Conservation (phyloP, 1,140 invertebrate genomes). For the Euura saliciscinereae region DNA sequence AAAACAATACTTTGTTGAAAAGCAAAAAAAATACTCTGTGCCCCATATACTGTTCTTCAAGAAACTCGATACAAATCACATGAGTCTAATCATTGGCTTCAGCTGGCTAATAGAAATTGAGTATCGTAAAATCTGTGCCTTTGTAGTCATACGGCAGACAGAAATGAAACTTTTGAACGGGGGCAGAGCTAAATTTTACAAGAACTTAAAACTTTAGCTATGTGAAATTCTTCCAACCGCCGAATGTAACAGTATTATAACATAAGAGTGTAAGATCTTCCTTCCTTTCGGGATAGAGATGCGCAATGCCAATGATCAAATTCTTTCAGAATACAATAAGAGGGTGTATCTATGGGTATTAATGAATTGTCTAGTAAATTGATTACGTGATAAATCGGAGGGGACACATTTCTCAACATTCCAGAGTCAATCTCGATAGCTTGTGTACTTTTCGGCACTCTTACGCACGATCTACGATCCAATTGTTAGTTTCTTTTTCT, state of each 20-base stretch:
- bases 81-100: no score
- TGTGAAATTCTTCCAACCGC: no score
- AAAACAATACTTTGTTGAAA: not conserved
- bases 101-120: no score
- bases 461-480: not conserved
- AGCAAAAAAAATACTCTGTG: not conserved
- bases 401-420: not conserved
- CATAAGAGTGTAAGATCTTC: not conserved
- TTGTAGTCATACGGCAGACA: no score
- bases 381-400: not conserved
- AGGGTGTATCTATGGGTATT: not conserved
- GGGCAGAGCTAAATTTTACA: no score
- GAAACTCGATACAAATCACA: not conserved
- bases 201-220: no score
- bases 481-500: not conserved
- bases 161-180: no score
- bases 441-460: not conserved
- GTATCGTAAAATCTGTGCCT: no score
- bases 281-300: not conserved
- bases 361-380: not conserved
- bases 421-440: not conserved
- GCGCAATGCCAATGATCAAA: not conserved
- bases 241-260: no score
- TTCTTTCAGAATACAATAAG: not conserved
- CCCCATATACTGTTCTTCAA: not conserved